These are phyloP conservation scores for Cossypha heuglini DNA, from an alignment of 2,797 vertebrate genomes.

Conservation along the genomic window DNA sequence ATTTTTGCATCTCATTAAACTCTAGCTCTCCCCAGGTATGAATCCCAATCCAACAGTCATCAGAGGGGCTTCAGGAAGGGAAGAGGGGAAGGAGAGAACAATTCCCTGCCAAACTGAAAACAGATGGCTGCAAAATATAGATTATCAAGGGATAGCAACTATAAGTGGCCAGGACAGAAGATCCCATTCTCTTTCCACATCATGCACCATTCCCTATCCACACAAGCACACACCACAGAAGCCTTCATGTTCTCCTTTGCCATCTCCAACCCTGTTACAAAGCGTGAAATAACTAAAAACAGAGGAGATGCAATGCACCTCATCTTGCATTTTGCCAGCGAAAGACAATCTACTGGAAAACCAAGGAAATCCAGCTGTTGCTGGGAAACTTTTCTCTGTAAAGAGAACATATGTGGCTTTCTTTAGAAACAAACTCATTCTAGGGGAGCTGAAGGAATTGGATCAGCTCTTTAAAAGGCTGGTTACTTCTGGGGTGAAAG, in stretches of 20 bases:
- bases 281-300: neutral
- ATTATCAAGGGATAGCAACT: neutral
- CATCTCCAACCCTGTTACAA: neutral
- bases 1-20: neutral
- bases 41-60: neutral
- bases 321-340: neutral
- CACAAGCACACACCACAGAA: neutral
- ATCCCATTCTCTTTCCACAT: neutral
- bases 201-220: neutral
- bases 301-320: neutral
- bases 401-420: neutral
- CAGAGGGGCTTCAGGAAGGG: neutral
- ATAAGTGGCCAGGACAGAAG: neutral
- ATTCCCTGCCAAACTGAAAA: neutral
- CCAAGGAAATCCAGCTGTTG: neutral
- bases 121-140: neutral
- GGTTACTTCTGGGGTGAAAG: neutral
- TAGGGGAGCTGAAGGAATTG: neutral
- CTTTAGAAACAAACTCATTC: neutral
- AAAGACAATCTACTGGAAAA: neutral
- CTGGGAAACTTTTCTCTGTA: neutral
- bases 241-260: neutral
- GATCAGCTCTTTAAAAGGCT: neutral
- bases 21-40: neutral
- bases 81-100: neutral